Base-by-base conservation (phyloP, 1,140 invertebrate genomes). In the Microplitis mediator region DNA sequence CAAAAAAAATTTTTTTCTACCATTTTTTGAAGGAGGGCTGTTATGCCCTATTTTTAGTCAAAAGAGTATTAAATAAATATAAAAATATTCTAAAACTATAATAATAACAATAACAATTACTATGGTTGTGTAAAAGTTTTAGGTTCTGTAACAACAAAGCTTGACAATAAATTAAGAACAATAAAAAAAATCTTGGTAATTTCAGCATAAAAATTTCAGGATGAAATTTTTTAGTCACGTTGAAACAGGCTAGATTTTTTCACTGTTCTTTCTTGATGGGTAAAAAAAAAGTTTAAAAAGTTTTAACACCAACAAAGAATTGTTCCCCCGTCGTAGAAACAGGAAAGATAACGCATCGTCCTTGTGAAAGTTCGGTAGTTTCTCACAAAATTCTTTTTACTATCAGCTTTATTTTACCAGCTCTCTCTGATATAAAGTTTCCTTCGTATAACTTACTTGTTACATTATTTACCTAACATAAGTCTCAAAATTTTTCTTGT, bases 301-400 rank as follows among this genome's bases (percentile, higher is more conserved):
- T 50, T 67, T 67, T 67, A 54, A 67, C 67, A 54, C 13, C 65
- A 31, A 6, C 56, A 13, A 60, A 23, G 70, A 72, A 72, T 72
- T 72, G 63, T 72, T 72, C 50, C 62, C 62, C 34, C 45, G 63
- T 66, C 51, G 62, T 52, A 61, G 51, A 58, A 45, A 60, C 23
- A 39, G 16, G 52, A 65, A 50, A 72, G 71, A 72, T 72, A 72
- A 72, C 71, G 64, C 64, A 72, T 72, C 71, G 60, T 71, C 60
- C 56, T 72, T 52, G 39, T 66, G 56, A 67, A 72, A 72, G 64
- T 72, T 72, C 23, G 63, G 63, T 72, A 61, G 52, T 72, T 72
- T 50, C 45, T 72, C 63, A 60, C 71, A 16, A 32, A 34, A 36
- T 61, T 60, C 54, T 64, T 39, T 72, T 14, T 54, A 14, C 52